Base-by-base conservation (phyloP, 1,140 invertebrate species). In the Ceratina japonica region DNA sequence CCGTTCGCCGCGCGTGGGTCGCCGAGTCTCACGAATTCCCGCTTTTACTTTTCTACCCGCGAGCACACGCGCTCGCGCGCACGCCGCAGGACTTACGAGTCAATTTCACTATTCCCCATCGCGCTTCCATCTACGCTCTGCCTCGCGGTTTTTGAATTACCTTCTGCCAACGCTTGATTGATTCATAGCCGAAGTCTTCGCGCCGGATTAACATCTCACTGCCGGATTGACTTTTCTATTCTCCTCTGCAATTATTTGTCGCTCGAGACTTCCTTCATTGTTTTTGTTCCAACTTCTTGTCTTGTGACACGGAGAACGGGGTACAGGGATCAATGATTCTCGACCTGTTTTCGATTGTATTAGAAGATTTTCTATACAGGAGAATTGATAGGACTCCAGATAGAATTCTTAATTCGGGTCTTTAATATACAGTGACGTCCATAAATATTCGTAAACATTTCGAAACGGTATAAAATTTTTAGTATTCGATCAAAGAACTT, bases 21-120 rank as follows among this genome's bases (percentile, higher is more conserved):
- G 84, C 71, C 83, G 74, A 22, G 62, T 85, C 80, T 74, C 84
- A 82, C 84, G 74, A 85, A 85, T 83, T 86, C 80, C 79, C 54
- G 37, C 37, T 44, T 44, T 44, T 44, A 44, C 37, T 44, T 44
- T 44, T 44, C 3, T 44, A 44, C 10, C 37, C 37, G 31, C 37
- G 49, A 16, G 18, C 18, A 4, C 22, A 1, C 18, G 1, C n/a
- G 12, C 3, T 22, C 20, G 12, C 3, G 44, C 20, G 22, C 62
- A 3, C 49, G 22, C 22, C 27, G 16, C 75, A 10, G 7, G 68
- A 18, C 75, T 78, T 54, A 78, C 75, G 75, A 78, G 75, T 78
- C 75, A 78, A 78, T 78, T 72, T 78, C 69, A 44, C 69, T 78
- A 44, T 63, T 72, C 75, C 68, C 24, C 56, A 22, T 3, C 54